Evolutionary conservation across 2,888 invertebrate genomes (phyloP), one percentile per base, ranked within the genome.

Genomic region (Tortricodes alternella): DNA sequence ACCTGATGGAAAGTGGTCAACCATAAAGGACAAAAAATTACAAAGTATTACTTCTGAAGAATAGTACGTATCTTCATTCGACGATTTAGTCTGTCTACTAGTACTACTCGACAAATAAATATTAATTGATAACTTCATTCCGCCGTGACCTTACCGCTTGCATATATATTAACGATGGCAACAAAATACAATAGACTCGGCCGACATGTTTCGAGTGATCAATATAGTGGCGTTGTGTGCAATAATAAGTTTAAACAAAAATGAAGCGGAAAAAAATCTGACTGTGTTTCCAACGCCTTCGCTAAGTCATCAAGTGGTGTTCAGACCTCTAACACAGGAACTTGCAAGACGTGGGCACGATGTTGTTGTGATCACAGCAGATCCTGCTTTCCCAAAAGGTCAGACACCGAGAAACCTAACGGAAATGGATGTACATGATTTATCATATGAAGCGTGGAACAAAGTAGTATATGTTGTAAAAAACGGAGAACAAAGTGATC

Each of bases 331-430:
- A 2, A 69, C 76, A 13, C 61, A 66, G 4, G 77, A 74, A 16
- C 60, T 87, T n/a, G 70, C 71, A 0, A 64, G 63, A 41, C 66
- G 74, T 5, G 85, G 85, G 2, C 85, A 86, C 38, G 67, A 83
- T 29, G 43, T 86, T 0, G 71, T 78, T 0, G 63, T 80, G 1
- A 52, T 80, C 5, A 78, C 83, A 0, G 44, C 84, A 2, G 46
- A 79, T 46, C 78, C 80, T 13, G 63, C 46, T 4, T 68, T 61
- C 35, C 57, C 61, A 9, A 58, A 59, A 32, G 63, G 55, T 3
- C 2, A 59, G 48, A 32, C 65, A 8, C 65, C 66, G 13, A 21
- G 38, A 4, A 82, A 78, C 50, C 67, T 76, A n/a, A 76, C 63
- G 3, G 78, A 83, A 64, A 73, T 84, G 18, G 66, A 76, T 19